Conservation (phyloP, 2,888 invertebrate genomes). For the Nemurella pictetii region DNA sequence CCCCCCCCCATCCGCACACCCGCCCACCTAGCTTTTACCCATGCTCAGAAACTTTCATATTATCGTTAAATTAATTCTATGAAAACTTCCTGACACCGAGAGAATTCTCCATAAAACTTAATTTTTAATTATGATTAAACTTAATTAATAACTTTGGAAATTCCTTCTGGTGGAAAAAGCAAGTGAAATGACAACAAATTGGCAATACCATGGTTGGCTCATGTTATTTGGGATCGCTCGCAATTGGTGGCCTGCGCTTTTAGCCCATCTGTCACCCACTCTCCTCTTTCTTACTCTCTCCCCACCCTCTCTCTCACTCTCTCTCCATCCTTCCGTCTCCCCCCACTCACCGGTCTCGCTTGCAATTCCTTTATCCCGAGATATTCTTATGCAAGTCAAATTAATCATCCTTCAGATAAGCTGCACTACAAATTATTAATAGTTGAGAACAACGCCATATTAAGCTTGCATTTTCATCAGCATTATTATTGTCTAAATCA, state of each 20-base stretch:
- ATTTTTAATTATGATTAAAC: slow-evolving; percentile 15
- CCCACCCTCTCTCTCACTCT: neutral
- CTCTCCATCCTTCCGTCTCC: too few species aligned
- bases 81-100: slow-evolving; percentile 15
- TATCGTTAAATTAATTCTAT: slow-evolving; percentile 25
- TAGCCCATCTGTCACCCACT: neutral
- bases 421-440: neutral
- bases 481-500: too few species aligned
- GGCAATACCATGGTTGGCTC: neutral
- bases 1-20: neutral
- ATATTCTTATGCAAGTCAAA: neutral
- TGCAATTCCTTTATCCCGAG: neutral
- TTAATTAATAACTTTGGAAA: slow-evolving; percentile 14
- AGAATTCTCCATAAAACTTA: slow-evolving; percentile 12
- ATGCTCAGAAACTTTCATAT: slow-evolving; percentile 18
- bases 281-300: neutral
- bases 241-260: neutral
- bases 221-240: neutral
- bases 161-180: slow-evolving; percentile 12
- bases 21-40: neutral
- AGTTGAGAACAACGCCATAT: neutral
- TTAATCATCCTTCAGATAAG: neutral
- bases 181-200: neutral
- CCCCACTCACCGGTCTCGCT: neutral
- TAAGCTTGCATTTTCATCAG: neutral